Conservation (phyloP, 2,797 vertebrate species). For the Phataginus tricuspis region DNA sequence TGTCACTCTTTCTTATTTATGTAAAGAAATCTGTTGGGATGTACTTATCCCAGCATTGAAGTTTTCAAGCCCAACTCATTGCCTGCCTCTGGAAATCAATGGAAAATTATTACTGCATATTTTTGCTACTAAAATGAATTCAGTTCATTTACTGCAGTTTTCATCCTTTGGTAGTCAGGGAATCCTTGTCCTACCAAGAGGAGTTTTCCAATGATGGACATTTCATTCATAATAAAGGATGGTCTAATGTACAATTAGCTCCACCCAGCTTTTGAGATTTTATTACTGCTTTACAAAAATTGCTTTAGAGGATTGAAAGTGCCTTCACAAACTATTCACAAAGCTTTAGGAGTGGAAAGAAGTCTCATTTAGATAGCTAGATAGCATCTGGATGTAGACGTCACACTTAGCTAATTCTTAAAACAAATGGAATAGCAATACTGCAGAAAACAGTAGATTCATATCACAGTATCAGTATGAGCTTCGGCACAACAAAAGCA, state of each 20-base stretch:
- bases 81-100: slow-evolving; percentile 42
- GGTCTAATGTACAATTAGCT: background rate
- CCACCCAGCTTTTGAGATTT: background rate
- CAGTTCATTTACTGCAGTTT: background rate
- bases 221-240: background rate
- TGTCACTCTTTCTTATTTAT: slow-evolving; percentile 24
- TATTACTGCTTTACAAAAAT: background rate
- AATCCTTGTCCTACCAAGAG: background rate
- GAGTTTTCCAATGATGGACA: background rate
- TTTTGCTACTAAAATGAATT: slow-evolving; percentile 7
- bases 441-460: background rate
- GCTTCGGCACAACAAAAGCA: background rate
- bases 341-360: background rate
- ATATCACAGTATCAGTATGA: background rate
- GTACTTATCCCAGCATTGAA: slow-evolving; percentile 5
- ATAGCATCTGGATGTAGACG: background rate
- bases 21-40: slow-evolving; percentile 36
- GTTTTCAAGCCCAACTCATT: background rate
- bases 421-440: background rate
- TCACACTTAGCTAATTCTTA: slow-evolving; percentile 1
- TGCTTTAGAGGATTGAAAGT: background rate
- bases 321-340: background rate
- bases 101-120: background rate
- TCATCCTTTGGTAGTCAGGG: background rate
- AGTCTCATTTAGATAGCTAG: background rate